Evolutionary conservation across 2,888 invertebrate genomes (phyloP).

Genomic region (Epiblema foenella): DNA sequence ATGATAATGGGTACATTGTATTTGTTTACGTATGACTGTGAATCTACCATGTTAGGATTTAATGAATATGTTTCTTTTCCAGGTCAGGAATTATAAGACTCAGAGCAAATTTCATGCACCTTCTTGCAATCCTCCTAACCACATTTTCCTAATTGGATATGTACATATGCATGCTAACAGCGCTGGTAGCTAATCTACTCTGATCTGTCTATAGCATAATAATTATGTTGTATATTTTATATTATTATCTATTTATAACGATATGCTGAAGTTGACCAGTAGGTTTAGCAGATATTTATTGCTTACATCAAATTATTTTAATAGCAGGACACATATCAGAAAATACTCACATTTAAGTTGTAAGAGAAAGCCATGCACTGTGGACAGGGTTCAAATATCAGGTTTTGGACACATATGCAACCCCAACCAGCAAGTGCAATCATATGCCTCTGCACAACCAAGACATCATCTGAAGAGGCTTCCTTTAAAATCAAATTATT

Average conservation of each 20-base stretch:
- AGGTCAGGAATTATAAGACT: constrained; percentile 60
- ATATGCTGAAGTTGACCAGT: constrained; percentile 80
- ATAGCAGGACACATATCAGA: constrained; percentile 63
- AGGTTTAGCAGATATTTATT: constrained; percentile 79
- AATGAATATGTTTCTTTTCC: constrained; percentile 59
- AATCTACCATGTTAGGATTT: constrained; percentile 29
- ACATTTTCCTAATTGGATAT: constrained; percentile 52
- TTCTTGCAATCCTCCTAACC: constrained; percentile 51
- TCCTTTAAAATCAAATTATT: constrained; percentile 57
- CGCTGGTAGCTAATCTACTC: constrained; percentile 47
- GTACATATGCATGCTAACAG: constrained; percentile 62
- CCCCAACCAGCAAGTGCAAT: constrained; percentile 54
- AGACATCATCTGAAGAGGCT: constrained; percentile 58
- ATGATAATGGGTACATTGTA: neutral
- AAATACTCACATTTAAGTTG: constrained; percentile 61
- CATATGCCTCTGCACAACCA: constrained; percentile 60
- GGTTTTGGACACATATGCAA: constrained; percentile 50
- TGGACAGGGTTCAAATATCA: constrained; percentile 51
- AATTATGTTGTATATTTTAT: constrained; percentile 60
- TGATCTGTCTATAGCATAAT: constrained; percentile 50
- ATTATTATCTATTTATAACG: constrained; percentile 64
- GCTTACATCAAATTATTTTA: constrained; percentile 66
- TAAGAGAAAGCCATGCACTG: constrained; percentile 63
- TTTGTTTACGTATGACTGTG: constrained; percentile 35
- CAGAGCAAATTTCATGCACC: constrained; percentile 77